A percentile compares a stretch with the other conserved stretches of the same genome.
Conservation (phyloP, 2,797 vertebrate species). For the Pseudomugil gertrudae region DNA sequence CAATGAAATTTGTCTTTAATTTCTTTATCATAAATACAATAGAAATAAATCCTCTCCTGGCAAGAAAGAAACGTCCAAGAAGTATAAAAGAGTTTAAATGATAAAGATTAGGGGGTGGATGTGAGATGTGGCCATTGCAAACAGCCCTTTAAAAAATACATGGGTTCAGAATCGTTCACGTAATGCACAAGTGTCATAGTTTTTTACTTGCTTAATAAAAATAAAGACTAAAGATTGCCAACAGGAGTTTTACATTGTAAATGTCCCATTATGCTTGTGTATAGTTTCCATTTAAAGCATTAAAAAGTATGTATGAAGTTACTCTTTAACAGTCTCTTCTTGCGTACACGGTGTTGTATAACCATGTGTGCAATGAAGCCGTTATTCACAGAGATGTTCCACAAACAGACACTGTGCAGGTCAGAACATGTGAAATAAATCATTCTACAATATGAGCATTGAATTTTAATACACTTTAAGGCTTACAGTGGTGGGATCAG, state of each 20-base stretch:
- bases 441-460: neutral
- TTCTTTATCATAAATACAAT: neutral
- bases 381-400: slow-evolving; percentile 4
- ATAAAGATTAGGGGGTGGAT: neutral
- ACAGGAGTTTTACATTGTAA: slow-evolving; percentile 19
- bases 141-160: no score
- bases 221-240: slow-evolving; percentile 17
- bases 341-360: slow-evolving; percentile 5
- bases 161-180: no score
- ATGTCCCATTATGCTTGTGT: slow-evolving; percentile 9
- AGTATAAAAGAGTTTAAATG: neutral
- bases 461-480: neutral
- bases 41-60: neutral
- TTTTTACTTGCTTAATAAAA: neutral
- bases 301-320: slow-evolving; percentile 25
- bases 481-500: no score
- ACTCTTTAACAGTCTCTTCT: neutral
- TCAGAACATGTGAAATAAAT: slow-evolving; percentile 18
- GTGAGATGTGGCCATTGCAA: neutral
- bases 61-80: neutral
- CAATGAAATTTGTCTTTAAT: neutral
- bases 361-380: slow-evolving; percentile 11
- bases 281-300: slow-evolving; percentile 23
- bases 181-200: slow-evolving; percentile 1
- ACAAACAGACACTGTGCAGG: neutral